Percentiles rank a stretch among this genome's conserved stretches.
Conservation (phyloP, 2,888 invertebrate genomes). For the Sesia apiformis region DNA sequence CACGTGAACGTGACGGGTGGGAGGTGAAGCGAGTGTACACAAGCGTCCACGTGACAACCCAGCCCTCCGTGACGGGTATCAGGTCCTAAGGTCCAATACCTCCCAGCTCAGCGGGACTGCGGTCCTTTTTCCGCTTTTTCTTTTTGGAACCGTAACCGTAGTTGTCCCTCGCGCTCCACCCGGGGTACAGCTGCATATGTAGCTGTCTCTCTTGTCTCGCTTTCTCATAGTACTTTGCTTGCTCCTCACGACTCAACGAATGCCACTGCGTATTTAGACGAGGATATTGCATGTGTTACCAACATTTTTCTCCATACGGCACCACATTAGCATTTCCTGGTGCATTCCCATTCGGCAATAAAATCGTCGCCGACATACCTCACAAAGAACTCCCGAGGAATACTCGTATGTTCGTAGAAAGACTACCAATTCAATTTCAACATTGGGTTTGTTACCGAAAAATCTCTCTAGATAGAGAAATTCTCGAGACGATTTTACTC, state of each 20-base stretch:
- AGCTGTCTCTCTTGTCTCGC: conserved; percentile 99
- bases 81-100: conserved; percentile 82
- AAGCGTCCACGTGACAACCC: conserved; percentile 56
- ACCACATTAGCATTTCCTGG: not conserved
- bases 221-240: conserved; percentile 99
- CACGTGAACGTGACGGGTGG: conserved; percentile 21
- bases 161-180: conserved; percentile 99
- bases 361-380: not conserved
- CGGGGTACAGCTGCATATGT: conserved; percentile 99
- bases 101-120: conserved; percentile 95
- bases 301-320: not conserved
- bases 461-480: too few species aligned
- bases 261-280: conserved; percentile 91
- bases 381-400: too few species aligned
- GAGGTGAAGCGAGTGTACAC: conserved; percentile 63
- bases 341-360: not conserved
- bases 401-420: too few species aligned
- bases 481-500: not conserved
- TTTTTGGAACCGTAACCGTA: conserved; percentile 99
- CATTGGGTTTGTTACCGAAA: too few species aligned
- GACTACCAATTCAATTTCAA: too few species aligned
- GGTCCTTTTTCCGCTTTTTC: conserved; percentile 99
- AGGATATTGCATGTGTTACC: conserved; percentile 16
- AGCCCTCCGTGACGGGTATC: conserved; percentile 46
- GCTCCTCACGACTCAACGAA: conserved; percentile 99